phyloP scores from a whole-genome alignment of 92 coral and sea anemone species.

The Phenganax subtilis region DNA sequence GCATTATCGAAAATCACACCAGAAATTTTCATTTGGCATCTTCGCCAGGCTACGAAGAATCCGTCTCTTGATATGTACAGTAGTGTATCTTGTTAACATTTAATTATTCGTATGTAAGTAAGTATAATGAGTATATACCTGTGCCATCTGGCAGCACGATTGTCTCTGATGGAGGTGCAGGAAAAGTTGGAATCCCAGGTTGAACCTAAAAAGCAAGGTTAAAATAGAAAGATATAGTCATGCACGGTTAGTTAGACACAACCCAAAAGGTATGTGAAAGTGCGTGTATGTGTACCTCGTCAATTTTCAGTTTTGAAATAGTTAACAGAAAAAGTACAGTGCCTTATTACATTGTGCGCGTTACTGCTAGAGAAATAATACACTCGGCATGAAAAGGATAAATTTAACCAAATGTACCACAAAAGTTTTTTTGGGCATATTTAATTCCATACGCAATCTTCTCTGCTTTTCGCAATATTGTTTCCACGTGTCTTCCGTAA shows the following conservation, averaged over 20 bases:
- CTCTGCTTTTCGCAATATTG: conserved; percentile 98
- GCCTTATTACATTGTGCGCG: neutral
- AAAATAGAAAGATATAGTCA: neutral
- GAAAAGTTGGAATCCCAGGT: conserved; percentile 20
- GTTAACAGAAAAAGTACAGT: neutral
- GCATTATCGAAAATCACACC: too few relatives aligned
- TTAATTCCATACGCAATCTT: conserved; percentile 83
- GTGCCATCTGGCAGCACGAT: conserved; percentile 36
- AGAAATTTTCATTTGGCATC: too few relatives aligned
- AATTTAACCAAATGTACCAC: conserved; percentile 47
- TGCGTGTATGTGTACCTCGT: too few relatives aligned
- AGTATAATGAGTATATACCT: conserved; percentile 6
- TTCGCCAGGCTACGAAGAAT: too few relatives aligned
- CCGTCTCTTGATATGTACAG: too few relatives aligned
- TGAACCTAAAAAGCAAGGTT: conserved; percentile 15
- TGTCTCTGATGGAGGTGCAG: conserved; percentile 23
- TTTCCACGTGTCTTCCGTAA: conserved; percentile 99
- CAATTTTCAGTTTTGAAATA: too few relatives aligned
- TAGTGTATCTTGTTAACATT: too few relatives aligned
- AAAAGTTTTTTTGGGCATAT: conserved; percentile 90
- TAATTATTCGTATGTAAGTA: too few relatives aligned
- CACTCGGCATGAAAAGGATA: neutral
- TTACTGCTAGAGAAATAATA: neutral
- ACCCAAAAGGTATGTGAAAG: too few relatives aligned
- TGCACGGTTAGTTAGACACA: neutral